Evolutionary conservation across 30 jellyfish, hydroid and myxozoan species (phyloP).

Genomic region (Hydractinia echinata): DNA sequence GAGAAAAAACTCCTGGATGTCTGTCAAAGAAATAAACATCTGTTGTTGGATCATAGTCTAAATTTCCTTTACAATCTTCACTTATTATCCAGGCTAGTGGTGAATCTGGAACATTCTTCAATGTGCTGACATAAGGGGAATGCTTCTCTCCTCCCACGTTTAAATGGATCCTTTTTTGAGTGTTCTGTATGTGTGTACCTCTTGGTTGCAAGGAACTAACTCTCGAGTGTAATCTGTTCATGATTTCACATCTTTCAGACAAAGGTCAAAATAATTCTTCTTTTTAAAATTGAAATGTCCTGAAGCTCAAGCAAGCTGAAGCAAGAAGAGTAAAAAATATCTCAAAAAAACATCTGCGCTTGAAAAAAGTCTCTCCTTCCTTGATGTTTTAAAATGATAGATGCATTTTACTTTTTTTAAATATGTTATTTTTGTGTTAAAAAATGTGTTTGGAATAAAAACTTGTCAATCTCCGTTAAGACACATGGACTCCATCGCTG

Average conservation of each 20-base stretch:
- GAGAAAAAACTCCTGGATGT: constrained; percentile 81
- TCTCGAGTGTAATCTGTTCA: constrained; percentile 1
- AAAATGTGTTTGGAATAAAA: too few species aligned
- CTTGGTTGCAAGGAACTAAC: constrained; percentile 22
- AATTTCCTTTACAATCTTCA: constrained; percentile 47
- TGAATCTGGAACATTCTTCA: constrained; percentile 81
- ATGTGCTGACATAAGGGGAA: constrained; percentile 71
- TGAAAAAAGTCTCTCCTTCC: too few species aligned
- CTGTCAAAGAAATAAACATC: constrained; percentile 77
- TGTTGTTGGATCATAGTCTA: constrained; percentile 60
- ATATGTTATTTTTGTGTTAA: too few species aligned
- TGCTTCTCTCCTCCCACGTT: constrained; percentile 88
- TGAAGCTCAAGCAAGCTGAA: too few species aligned
- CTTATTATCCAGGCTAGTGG: constrained; percentile 77
- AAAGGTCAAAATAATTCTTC: too few species aligned
- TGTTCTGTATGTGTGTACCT: constrained; percentile 40
- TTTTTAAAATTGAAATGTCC: too few species aligned
- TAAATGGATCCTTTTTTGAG: constrained; percentile 35
- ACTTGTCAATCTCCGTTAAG: too few species aligned
- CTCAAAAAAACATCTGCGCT: too few species aligned
- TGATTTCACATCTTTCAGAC: background rate
- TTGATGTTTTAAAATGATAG: too few species aligned
- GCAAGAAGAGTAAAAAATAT: too few species aligned
- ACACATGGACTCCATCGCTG: too few species aligned
- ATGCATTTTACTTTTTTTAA: too few species aligned